phyloP scores from a whole-genome alignment of 2,888 invertebrate genomes.

The Daptonema setosum region DNA sequence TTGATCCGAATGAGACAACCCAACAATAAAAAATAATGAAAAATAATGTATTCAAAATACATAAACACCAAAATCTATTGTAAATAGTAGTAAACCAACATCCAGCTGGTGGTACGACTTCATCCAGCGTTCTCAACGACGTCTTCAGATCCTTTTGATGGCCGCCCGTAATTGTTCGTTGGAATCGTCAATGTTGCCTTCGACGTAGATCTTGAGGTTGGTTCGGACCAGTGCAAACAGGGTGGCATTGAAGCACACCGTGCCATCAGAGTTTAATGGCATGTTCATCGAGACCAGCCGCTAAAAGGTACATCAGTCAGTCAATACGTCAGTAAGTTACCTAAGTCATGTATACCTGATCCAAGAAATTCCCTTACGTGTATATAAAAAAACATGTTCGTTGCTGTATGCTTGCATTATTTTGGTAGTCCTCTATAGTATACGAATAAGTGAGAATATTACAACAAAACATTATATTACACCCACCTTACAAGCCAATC shows the following conservation, averaged over 20 bases:
- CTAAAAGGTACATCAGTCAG: slow-evolving; percentile 33
- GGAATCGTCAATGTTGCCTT: slow-evolving; percentile 71
- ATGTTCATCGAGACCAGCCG: slow-evolving; percentile 97
- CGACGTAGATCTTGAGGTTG: slow-evolving; percentile 81
- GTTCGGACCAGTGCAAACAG: slow-evolving; percentile 94
- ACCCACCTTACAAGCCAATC: slow-evolving; percentile 77
- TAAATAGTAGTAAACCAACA: slow-evolving; percentile 35
- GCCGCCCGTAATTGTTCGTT: slow-evolving; percentile 77
- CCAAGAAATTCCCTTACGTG: no score
- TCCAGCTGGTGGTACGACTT: slow-evolving; percentile 93
- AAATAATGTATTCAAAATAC: no score
- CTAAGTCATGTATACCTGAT: no score
- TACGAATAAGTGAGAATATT: no score
- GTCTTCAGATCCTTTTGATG: slow-evolving; percentile 95
- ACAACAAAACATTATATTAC: background rate
- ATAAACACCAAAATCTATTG: no score
- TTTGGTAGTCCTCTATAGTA: no score
- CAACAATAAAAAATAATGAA: no score
- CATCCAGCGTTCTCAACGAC: slow-evolving; percentile 74
- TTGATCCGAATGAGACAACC: no score
- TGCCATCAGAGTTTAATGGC: slow-evolving; percentile 96
- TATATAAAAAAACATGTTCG: no score
- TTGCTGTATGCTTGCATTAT: no score
- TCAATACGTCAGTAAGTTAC: no score
- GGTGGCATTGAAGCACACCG: slow-evolving; percentile 92